Percentiles rank a stretch among this genome's conserved stretches.
Evolutionary conservation across 2,113 vertebrate genomes (phyloP).

Genomic region (Zeus faber): DNA sequence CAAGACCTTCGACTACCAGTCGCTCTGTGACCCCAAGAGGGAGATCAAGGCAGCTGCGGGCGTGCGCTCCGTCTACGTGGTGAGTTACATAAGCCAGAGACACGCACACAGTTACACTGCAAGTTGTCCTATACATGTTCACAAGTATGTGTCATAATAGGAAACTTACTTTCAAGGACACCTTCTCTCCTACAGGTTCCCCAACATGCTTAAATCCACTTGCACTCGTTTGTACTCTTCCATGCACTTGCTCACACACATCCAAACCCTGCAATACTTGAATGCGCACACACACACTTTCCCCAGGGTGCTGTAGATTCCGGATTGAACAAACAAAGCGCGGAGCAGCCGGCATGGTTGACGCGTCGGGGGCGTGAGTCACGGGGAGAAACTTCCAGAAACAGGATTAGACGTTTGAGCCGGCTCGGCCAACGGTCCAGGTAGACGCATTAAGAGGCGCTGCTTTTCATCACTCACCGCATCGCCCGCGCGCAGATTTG

Average conservation of each 20-base stretch:
- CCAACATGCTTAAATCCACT: too few relatives aligned
- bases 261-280: conserved; percentile 5
- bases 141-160: too few relatives aligned
- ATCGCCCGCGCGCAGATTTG: not conserved
- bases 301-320: conserved; percentile 57
- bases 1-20: conserved; percentile 95
- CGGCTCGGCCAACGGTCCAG: conserved; percentile 38
- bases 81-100: conserved; percentile 73
- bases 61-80: conserved; percentile 88
- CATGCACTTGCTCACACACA: conserved; percentile 19
- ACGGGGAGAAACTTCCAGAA: conserved; percentile 29
- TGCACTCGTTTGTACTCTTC: conserved; percentile 18
- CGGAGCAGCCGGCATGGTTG: conserved; percentile 52
- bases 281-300: conserved; percentile 4
- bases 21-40: conserved; percentile 84
- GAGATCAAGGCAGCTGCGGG: conserved; percentile 86
- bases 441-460: conserved; percentile 34
- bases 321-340: conserved; percentile 39
- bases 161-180: too few relatives aligned
- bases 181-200: too few relatives aligned
- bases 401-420: conserved; percentile 58
- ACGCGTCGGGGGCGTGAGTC: conserved; percentile 55
- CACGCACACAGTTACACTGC: conserved; percentile 17
- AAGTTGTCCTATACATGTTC: too few relatives aligned
- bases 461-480: conserved; percentile 47